Evolutionary conservation across 2,797 vertebrate genomes (phyloP), one percentile per base, ranked within the genome.

Genomic region (Luscinia megarhynchos): DNA sequence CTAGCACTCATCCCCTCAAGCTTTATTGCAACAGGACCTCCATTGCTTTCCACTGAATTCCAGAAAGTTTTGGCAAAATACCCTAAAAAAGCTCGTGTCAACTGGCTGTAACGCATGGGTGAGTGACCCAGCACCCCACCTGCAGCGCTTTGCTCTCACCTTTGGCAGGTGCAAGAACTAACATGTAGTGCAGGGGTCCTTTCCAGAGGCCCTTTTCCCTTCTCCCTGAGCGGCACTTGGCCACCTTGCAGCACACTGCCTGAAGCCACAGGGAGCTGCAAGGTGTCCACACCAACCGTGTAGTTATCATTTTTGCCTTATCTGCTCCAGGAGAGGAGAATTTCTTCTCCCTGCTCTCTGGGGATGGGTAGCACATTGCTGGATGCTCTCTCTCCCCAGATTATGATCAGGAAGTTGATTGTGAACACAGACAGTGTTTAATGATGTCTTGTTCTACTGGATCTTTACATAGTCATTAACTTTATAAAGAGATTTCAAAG

Each of bases 401-500:
- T 97, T 97, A 97, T 48, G 40, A 97, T 97, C 96, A 93, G 96
- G 96, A 97, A 97, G 91, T 63, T 59, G 83, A 67, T 51, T 91
- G 66, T 64, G 83, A 93, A 73, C 72, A 77, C 43, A 88, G 93
- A 77, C 73, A 29, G 57, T 43, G 54, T 91, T 94, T 93, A 86
- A 95, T 46, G 62, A 78, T 91, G 80, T n/a, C 93, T 91, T 85
- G 79, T 88, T 94, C 86, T 93, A 45, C 83, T 86, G 69, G 54
- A 87, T 94, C 76, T 61, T 80, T 64, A 77, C 72, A 77, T 11
- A 94, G 92, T 62, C 88, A 87, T 90, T 93, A 90, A 88, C 73
- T 91, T 83, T 40, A 91, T 57, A 78, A 80, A 75, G 83, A 95
- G 92, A 94, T 93, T 92, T 88, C 66, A 74, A 77, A 9, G 17